These are phyloP conservation scores for Astatotilapia flaviijosephi DNA, from an alignment of 2,113 vertebrate species.

Conservation along the genomic window DNA sequence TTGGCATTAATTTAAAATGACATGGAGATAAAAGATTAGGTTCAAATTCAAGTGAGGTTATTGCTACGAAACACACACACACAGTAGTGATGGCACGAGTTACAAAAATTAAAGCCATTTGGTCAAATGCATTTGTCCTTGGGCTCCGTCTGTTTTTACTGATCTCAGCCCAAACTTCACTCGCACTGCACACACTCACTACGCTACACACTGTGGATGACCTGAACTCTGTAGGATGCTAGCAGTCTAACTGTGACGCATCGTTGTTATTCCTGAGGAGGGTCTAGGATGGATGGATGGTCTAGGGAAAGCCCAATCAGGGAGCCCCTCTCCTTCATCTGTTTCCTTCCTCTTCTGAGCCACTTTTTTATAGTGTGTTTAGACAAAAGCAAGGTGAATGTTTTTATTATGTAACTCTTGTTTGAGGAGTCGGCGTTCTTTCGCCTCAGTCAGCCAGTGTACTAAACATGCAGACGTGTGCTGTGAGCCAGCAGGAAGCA, in stretches of 20 bases:
- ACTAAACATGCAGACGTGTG: background rate
- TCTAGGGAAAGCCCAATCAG: background rate
- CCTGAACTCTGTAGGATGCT: background rate
- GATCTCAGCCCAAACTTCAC: background rate
- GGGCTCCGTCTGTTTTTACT: background rate
- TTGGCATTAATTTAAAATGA: background rate
- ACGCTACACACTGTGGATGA: background rate
- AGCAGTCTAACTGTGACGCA: background rate
- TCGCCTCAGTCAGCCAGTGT: background rate
- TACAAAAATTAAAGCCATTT: background rate
- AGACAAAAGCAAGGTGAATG: background rate
- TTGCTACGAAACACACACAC: background rate
- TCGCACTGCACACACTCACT: background rate
- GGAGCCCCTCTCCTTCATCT: background rate
- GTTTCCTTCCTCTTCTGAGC: background rate
- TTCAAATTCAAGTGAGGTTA: background rate
- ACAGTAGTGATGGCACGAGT: background rate
- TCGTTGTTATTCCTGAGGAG: background rate
- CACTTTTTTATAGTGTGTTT: background rate
- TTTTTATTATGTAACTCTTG: background rate
- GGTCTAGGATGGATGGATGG: background rate
- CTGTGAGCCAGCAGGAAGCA: background rate
- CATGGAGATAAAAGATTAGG: background rate
- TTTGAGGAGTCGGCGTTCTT: accelerated
- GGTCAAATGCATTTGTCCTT: background rate